phyloP scores from a whole-genome alignment of 2,797 vertebrate species.

The Urophycis tenuis region DNA sequence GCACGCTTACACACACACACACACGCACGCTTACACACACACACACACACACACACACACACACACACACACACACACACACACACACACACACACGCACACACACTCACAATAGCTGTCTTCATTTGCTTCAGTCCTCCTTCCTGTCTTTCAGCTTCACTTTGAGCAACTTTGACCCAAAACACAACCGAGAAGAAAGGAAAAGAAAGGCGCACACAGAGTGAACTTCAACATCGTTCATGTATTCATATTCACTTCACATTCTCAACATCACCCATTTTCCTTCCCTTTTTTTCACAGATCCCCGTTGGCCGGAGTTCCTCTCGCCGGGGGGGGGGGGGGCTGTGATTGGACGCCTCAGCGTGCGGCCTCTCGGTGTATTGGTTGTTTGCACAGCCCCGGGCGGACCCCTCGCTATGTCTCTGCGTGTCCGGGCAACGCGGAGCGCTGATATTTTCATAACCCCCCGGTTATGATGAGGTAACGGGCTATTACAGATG shows the following conservation, averaged over 20 bases:
- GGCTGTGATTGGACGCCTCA: background rate
- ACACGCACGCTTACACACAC: background rate
- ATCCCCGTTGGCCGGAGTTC: background rate
- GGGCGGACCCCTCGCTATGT: slow-evolving; percentile 39
- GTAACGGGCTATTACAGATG: slow-evolving; percentile 68
- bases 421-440: slow-evolving; percentile 41
- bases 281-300: no score
- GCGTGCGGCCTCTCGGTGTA: background rate
- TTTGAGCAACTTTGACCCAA: background rate
- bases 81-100: background rate
- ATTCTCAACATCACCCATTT: background rate
- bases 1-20: no score
- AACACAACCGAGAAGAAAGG: background rate
- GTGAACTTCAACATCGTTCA: background rate
- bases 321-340: background rate
- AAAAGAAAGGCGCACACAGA: background rate
- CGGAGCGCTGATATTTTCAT: slow-evolving; percentile 71
- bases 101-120: background rate
- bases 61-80: background rate
- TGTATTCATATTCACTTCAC: background rate
- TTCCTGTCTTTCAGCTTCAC: background rate
- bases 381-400: slow-evolving; percentile 53
- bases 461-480: slow-evolving; percentile 64
- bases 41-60: background rate
- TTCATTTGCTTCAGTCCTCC: background rate